phyloP scores from a whole-genome alignment of 2,888 invertebrate species.

The Hydrotaea diabolus region DNA sequence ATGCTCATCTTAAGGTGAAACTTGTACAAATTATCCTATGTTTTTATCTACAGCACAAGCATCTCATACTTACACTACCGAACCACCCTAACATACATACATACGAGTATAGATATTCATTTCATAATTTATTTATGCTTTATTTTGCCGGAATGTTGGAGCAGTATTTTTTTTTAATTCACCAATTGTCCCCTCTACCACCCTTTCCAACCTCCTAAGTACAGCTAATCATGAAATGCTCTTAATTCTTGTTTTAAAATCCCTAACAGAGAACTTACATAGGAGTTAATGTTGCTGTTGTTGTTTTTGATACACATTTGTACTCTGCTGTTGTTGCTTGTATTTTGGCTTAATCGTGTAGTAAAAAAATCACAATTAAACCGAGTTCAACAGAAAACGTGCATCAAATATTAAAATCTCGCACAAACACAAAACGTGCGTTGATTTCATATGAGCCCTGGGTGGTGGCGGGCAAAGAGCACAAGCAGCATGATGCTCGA shows the following conservation, averaged over 20 bases:
- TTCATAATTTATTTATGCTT: too few relatives aligned
- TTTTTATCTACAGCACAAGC: too few relatives aligned
- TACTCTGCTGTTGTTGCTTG: background rate
- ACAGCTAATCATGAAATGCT: slow-evolving; percentile 2
- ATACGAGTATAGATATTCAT: too few relatives aligned
- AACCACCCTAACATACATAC: too few relatives aligned
- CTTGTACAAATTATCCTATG: too few relatives aligned
- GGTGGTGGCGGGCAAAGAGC: background rate
- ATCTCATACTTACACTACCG: too few relatives aligned
- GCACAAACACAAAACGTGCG: slow-evolving; percentile 11
- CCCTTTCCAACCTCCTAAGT: too few relatives aligned
- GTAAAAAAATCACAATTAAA: slow-evolving; percentile 54
- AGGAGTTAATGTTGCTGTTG: slow-evolving; percentile 3
- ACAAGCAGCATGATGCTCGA: too few relatives aligned
- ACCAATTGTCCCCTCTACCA: too few relatives aligned
- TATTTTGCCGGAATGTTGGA: too few relatives aligned
- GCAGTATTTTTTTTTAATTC: too few relatives aligned
- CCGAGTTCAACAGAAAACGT: slow-evolving; percentile 53
- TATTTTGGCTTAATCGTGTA: background rate
- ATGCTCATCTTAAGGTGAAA: too few relatives aligned
- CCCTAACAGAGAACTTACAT: slow-evolving; percentile 5
- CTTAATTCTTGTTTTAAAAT: slow-evolving; percentile 22
- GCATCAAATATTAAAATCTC: slow-evolving; percentile 47
- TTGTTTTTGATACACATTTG: background rate
- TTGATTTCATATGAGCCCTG: background rate